Evolutionary conservation across 2,888 invertebrate species (phyloP).

Genomic region (Gandaritis pyraliata): DNA sequence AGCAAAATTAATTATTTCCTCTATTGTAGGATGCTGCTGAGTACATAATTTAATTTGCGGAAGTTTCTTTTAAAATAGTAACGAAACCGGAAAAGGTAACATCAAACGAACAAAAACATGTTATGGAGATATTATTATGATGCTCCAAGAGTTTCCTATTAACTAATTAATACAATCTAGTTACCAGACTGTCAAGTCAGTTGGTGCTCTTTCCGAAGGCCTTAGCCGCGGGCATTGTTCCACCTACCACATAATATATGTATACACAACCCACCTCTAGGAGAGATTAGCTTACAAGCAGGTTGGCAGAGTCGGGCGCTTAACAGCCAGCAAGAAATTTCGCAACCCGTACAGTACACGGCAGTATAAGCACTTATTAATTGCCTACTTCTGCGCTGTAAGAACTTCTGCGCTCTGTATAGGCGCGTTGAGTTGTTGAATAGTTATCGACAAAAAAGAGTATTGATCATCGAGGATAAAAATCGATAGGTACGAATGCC

Average conservation of each 20-base stretch:
- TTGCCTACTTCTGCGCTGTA: neutral
- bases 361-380: too few species aligned
- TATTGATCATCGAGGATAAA: too few species aligned
- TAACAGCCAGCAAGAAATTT: neutral
- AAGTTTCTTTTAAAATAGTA: constrained; percentile 8
- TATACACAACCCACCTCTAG: too few species aligned
- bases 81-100: constrained; percentile 19
- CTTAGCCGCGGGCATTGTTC: constrained; percentile 12
- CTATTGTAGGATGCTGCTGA: constrained; percentile 10
- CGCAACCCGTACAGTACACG: too few species aligned
- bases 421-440: too few species aligned
- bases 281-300: neutral
- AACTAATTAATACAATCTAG: constrained; percentile 18
- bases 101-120: constrained; percentile 24
- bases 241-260: neutral
- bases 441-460: too few species aligned
- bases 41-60: constrained; percentile 21
- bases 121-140: constrained; percentile 8
- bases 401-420: too few species aligned
- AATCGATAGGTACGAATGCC: too few species aligned
- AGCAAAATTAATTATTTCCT: constrained; percentile 29
- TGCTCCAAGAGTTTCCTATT: constrained; percentile 11
- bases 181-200: constrained; percentile 14
- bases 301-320: neutral
- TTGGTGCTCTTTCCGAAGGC: neutral